Base-by-base conservation (phyloP, 2,797 vertebrate species). In the Acanthornis magna region DNA sequence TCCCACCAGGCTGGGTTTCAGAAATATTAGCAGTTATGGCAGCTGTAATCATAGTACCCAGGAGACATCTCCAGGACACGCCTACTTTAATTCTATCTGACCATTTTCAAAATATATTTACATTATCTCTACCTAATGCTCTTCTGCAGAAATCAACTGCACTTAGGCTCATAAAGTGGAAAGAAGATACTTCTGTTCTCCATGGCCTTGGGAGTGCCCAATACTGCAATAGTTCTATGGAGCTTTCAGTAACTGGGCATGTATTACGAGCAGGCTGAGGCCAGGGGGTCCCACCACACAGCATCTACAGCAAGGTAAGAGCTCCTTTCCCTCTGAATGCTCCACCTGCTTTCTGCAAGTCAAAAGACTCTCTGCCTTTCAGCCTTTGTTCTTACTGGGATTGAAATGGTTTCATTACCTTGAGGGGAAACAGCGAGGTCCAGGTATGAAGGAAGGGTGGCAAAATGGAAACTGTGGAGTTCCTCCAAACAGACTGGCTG, bases 381-480 rank as follows among this genome's bases (percentile, higher is more conserved):
- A 95, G 42, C 20, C 77, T 32, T 76, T 71, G 34, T 48, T 79
- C 48, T 89, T 45, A 91, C 13, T 74, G 51, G 13, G 77, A 83
- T 10, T 48, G 18, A 93, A 87, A 66, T 32, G 17, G 9, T 72
- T 95, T 65, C 62, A 29, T 98, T 97, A 99, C 98, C 98, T 98
- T 97, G 98, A 95, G 38, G 97, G 95, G 82, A 97, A 97, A 95
- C 96, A 98, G 88, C 97, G 97, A 89, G 96, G 80, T 89, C 96
- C 97, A 60, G 97, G 95, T 77, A 97, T 90, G 89, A 97, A 97
- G 60, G 95, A 96, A 57, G 97, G 85, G 60, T 97, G 96, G 77
- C 95, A 89, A 96, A 97, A 98, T 19, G 96, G 94, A 90, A 97
- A 97, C 47, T 29, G 95, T 23, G 97, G 91, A 67, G 94, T 29